phyloP scores from a whole-genome alignment of 1,140 invertebrate species.

The Drosophila kepulauana region DNA sequence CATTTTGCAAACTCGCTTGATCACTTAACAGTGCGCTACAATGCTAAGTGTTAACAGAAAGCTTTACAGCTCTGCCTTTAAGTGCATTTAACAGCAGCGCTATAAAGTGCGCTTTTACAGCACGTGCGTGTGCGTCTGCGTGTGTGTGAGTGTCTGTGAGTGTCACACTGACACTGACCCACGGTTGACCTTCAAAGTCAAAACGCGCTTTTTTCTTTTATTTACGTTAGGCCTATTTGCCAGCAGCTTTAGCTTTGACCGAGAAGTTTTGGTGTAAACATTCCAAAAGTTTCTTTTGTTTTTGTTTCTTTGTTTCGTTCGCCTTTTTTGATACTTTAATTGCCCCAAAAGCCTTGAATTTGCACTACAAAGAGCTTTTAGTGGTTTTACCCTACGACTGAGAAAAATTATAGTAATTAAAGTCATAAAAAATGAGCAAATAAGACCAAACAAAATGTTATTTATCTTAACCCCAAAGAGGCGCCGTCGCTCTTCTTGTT shows the following conservation, averaged over 20 bases:
- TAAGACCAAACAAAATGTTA: conserved; percentile 39
- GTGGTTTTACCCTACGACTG: conserved; percentile 52
- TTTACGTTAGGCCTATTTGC: conserved; percentile 49
- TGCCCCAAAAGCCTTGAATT: conserved; percentile 72
- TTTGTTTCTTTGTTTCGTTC: conserved; percentile 39
- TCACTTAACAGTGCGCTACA: conserved; percentile 5
- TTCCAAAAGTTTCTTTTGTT: conserved; percentile 45
- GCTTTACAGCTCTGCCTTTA: background rate
- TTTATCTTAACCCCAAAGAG: conserved; percentile 49
- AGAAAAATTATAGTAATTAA: conserved; percentile 79
- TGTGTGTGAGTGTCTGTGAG: background rate
- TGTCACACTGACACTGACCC: conserved; percentile 26
- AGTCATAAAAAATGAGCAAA: conserved; percentile 69
- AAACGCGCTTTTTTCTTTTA: conserved; percentile 13
- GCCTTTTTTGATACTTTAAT: conserved; percentile 65
- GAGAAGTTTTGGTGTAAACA: conserved; percentile 25
- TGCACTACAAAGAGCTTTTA: conserved; percentile 70
- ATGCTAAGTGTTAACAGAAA: background rate
- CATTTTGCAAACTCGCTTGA: conserved; percentile 8
- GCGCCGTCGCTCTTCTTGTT: conserved; percentile 23
- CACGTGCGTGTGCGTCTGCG: background rate
- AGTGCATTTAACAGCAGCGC: conserved; percentile 4
- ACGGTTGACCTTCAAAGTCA: conserved; percentile 54
- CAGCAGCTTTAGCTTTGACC: conserved; percentile 8
- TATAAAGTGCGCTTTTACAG: conserved; percentile 2